Percentiles rank a stretch among this genome's conserved stretches.
These are phyloP conservation scores for Riparia riparia DNA, from an alignment of 2,113 vertebrate genomes.

Conservation along the genomic window DNA sequence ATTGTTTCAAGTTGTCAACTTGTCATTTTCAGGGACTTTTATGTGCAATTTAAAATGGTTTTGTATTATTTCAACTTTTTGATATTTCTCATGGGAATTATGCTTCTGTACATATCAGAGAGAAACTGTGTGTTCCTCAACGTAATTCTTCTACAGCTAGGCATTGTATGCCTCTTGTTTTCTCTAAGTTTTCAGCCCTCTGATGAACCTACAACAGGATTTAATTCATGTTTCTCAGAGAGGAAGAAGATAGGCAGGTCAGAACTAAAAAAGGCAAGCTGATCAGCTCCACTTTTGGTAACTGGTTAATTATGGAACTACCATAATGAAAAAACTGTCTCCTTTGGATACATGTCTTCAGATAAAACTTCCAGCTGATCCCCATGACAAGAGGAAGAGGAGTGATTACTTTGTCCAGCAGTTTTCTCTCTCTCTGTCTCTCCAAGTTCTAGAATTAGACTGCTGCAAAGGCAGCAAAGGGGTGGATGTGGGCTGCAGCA, in stretches of 20 bases:
- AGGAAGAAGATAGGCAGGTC: neutral
- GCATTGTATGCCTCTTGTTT: neutral
- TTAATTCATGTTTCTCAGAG: conserved; percentile 15
- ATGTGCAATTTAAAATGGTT: conserved; percentile 51
- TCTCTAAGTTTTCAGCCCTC: neutral
- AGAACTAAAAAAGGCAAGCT: neutral
- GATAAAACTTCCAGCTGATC: neutral
- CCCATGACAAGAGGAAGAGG: neutral
- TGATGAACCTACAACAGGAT: neutral
- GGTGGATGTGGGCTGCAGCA: neutral
- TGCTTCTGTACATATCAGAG: neutral
- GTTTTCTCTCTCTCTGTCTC: neutral
- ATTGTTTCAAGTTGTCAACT: conserved; percentile 63
- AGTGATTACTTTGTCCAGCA: neutral
- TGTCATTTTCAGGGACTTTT: conserved; percentile 52
- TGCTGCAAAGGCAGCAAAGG: neutral
- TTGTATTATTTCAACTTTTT: conserved; percentile 60
- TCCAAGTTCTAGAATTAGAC: neutral
- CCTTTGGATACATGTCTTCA: neutral
- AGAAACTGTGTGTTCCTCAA: neutral
- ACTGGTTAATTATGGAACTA: neutral
- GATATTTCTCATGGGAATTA: conserved; percentile 42
- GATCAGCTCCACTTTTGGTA: neutral
- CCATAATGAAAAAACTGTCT: neutral
- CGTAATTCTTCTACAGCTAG: neutral